These are phyloP conservation scores for Lordiphosa collinella DNA, from an alignment of 1,140 invertebrate genomes.

Conservation along the genomic window DNA sequence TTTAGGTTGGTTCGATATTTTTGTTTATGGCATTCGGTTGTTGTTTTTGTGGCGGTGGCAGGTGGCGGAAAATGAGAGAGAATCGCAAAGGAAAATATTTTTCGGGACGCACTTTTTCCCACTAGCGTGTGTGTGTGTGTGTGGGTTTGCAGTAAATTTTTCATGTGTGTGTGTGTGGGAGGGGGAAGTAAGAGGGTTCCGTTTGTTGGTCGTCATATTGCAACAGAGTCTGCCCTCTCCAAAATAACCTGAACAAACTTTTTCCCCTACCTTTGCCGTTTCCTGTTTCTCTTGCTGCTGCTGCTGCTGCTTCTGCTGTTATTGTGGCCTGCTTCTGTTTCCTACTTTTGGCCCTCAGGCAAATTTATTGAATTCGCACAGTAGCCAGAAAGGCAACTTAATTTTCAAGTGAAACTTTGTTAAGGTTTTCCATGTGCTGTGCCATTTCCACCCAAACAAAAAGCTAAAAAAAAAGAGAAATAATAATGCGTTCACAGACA, in stretches of 20 bases:
- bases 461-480: slow-evolving; percentile 20
- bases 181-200: slow-evolving; percentile 9
- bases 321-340: slow-evolving; percentile 9
- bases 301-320: slow-evolving; percentile 40
- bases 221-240: slow-evolving; percentile 1
- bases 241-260: slow-evolving; percentile 42
- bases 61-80: slow-evolving; percentile 48
- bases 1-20: slow-evolving; percentile 38
- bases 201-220: slow-evolving; percentile 51
- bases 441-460: slow-evolving; percentile 7
- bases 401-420: slow-evolving; percentile 70
- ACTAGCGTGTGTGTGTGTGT: neutral
- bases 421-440: slow-evolving; percentile 58
- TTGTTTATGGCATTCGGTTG: slow-evolving; percentile 20
- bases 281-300: slow-evolving; percentile 42
- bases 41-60: slow-evolving; percentile 11
- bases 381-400: slow-evolving; percentile 64
- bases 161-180: slow-evolving; percentile 20
- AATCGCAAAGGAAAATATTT: slow-evolving; percentile 24
- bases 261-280: slow-evolving; percentile 27
- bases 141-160: slow-evolving; percentile 41
- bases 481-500: slow-evolving; percentile 35
- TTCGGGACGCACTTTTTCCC: slow-evolving; percentile 41
- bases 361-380: slow-evolving; percentile 69
- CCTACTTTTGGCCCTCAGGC: slow-evolving; percentile 26